A percentile compares a stretch with the other conserved stretches of the same genome.
Evolutionary conservation across 2,888 invertebrate species (phyloP).

Genomic region (Apeira syringaria): DNA sequence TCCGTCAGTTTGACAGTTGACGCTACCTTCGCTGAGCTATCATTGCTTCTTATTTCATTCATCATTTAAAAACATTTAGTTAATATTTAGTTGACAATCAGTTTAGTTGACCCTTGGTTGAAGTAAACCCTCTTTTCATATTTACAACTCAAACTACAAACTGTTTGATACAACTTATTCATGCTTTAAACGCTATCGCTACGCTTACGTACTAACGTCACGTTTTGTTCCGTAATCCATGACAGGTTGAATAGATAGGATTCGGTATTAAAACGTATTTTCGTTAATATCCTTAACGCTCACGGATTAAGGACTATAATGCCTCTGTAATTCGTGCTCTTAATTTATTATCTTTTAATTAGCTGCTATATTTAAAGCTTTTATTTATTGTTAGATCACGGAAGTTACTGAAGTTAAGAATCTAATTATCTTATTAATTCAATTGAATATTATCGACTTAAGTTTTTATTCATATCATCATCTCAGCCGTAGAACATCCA

Average conservation of each 20-base stretch:
- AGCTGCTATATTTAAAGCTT: background rate
- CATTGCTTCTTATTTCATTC: too few species aligned
- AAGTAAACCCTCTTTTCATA: too few species aligned
- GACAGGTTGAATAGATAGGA: conserved; percentile 43
- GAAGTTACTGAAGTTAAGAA: background rate
- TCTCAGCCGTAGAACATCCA: too few species aligned
- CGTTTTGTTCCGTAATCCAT: conserved; percentile 23
- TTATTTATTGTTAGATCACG: background rate
- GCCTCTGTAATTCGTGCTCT: conserved; percentile 1
- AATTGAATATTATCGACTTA: too few species aligned
- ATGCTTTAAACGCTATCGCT: conserved; percentile 1
- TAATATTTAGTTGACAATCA: too few species aligned
- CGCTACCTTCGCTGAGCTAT: too few species aligned
- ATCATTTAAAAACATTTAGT: too few species aligned
- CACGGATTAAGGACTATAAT: conserved; percentile 30
- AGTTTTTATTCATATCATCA: too few species aligned
- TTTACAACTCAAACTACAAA: too few species aligned
- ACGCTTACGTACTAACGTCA: background rate
- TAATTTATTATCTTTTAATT: conserved; percentile 10
- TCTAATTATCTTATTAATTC: background rate
- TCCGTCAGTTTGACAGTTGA: too few species aligned
- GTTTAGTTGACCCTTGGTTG: too few species aligned
- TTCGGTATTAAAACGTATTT: conserved; percentile 42
- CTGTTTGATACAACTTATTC: too few species aligned
- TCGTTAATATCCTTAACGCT: conserved; percentile 35